Conservation (phyloP, 2,113 vertebrate genomes). For the Neolamprologus modestus region DNA sequence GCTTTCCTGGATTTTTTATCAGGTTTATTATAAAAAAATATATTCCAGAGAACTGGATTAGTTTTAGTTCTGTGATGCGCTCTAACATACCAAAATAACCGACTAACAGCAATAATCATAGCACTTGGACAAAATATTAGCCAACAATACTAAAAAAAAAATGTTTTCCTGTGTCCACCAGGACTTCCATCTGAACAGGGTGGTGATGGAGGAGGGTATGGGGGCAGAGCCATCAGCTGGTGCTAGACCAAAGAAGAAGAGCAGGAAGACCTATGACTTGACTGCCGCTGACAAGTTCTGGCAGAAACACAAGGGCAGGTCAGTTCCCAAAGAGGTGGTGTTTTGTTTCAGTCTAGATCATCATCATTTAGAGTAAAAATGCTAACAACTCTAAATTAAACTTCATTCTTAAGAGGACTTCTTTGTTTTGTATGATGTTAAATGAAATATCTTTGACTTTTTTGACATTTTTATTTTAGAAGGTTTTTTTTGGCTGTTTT, state of each 20-base stretch:
- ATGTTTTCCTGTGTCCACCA: slow-evolving; percentile 23
- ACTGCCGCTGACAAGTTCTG: slow-evolving; percentile 92
- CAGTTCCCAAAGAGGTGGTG: slow-evolving; percentile 6
- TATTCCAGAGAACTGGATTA: not conserved
- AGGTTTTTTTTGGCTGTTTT: rapidly evolving
- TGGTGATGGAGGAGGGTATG: slow-evolving; percentile 84
- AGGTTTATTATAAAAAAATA: not conserved
- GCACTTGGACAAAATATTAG: not conserved
- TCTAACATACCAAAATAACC: not conserved
- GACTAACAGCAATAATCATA: not conserved
- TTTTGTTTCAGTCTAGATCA: not conserved
- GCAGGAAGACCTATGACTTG: slow-evolving; percentile 90
- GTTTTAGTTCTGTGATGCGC: not conserved
- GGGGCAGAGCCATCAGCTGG: slow-evolving; percentile 82
- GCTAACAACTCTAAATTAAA: not conserved
- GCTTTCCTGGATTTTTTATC: not conserved
- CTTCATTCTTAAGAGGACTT: not conserved
- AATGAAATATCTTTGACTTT: not conserved
- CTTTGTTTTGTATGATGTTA: not conserved
- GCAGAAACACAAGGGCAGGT: slow-evolving; percentile 99
- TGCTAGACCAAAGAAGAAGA: slow-evolving; percentile 96
- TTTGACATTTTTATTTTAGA: not conserved
- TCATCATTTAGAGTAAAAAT: not conserved
- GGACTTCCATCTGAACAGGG: slow-evolving; percentile 95
- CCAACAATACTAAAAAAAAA: not conserved